Evolutionary conservation across 2,797 vertebrate species (phyloP).

Genomic region (Macrochelys suwanniensis): DNA sequence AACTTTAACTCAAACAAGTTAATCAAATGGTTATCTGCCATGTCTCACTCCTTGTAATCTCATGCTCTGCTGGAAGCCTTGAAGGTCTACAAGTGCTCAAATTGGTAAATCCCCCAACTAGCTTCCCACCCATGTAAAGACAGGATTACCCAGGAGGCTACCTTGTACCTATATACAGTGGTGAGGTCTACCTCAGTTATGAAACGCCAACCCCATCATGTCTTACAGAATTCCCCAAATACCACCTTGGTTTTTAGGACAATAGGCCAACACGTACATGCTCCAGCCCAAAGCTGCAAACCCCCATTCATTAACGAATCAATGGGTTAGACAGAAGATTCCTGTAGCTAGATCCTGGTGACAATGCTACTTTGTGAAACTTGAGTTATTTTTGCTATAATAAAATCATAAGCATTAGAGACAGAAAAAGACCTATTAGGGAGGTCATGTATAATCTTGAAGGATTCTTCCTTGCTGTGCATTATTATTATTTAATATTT

Average conservation of each 20-base stretch:
- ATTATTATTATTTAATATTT: not conserved
- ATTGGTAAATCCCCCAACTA: not conserved
- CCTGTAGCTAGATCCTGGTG: not conserved
- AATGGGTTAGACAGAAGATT: not conserved
- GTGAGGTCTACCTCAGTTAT: not conserved
- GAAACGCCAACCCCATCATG: not conserved
- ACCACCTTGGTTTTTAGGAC: not conserved
- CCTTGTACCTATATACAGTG: not conserved
- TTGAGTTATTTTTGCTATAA: not conserved
- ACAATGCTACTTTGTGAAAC: not conserved
- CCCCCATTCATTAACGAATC: not conserved
- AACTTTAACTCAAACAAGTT: not conserved
- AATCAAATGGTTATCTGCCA: not conserved
- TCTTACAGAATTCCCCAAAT: not conserved
- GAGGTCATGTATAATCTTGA: not conserved
- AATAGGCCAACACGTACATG: not conserved
- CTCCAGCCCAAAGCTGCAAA: not conserved
- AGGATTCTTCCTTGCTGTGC: slow-evolving; percentile 4
- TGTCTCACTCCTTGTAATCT: not conserved
- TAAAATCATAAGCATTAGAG: not conserved
- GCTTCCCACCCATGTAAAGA: not conserved
- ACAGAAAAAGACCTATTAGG: not conserved
- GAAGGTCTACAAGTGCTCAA: not conserved
- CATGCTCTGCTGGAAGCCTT: not conserved
- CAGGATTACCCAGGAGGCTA: not conserved